Evolutionary conservation across 2,888 invertebrate genomes (phyloP).

Genomic region (Selenia dentaria): DNA sequence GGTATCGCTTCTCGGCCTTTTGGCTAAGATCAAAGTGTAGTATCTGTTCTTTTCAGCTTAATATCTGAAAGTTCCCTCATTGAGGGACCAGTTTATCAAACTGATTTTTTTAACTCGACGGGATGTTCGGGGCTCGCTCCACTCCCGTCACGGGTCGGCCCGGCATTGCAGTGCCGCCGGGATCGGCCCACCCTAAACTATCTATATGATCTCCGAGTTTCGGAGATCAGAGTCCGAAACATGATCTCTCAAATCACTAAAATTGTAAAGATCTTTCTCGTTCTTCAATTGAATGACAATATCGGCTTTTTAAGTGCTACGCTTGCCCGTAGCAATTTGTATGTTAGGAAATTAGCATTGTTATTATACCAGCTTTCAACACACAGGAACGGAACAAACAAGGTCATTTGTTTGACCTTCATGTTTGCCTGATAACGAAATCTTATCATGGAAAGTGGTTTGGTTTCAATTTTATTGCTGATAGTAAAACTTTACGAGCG

Average conservation of each 20-base stretch:
- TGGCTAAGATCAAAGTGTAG: constrained; percentile 42
- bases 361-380: constrained; percentile 9
- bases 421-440: constrained; percentile 4
- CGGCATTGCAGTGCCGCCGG: constrained; percentile 44
- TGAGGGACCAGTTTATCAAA: constrained; percentile 43
- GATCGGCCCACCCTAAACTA: constrained; percentile 32
- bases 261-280: too few species aligned
- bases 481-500: constrained; percentile 3
- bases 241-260: too few species aligned
- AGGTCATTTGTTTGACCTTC: neutral
- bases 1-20: constrained; percentile 41
- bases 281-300: too few species aligned
- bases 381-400: neutral
- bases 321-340: too few species aligned
- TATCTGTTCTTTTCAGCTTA: constrained; percentile 43
- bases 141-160: constrained; percentile 42
- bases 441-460: constrained; percentile 6
- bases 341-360: too few species aligned
- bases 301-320: too few species aligned
- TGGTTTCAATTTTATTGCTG: constrained; percentile 1
- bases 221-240: too few species aligned
- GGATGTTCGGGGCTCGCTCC: constrained; percentile 44
- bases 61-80: constrained; percentile 41
- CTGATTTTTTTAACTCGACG: constrained; percentile 39
- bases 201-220: too few species aligned